Base-by-base conservation (phyloP, 1,140 invertebrate species). In the Aplysia californica region DNA sequence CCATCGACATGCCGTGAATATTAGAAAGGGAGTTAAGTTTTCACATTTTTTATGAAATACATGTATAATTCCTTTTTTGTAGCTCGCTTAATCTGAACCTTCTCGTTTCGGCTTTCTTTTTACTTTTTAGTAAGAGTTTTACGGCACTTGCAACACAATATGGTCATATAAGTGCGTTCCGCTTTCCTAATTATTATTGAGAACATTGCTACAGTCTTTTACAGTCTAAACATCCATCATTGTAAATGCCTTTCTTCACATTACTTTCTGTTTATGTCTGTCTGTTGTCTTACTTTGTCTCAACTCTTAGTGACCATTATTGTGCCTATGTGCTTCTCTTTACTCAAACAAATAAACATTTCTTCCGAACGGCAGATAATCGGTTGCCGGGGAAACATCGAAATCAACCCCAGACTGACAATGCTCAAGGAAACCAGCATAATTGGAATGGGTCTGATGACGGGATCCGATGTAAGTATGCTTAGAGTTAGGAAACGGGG, bases 21-120 rank as follows among this genome's bases (percentile, higher is more conserved):
- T n/a, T 61, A 61, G 26, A 26, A 61, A 20, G 15, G 26, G 6
- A 26, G 26, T 18, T 26, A 61, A 18, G 18, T 61, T 10, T 26
- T 26, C 6, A 18, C 10, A 26, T 61, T 61, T 61, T 61, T 26
- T 26, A n/a, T 50, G n/a, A n/a, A n/a, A n/a, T n/a, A n/a, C n/a
- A n/a, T n/a, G n/a, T n/a, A n/a, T 61, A 15, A 15, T 61, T 6
- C 10, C 20, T 26, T 10, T 61, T 61, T n/a, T 10, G 58, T 6
- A 10, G 10, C 58, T 10, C 6, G 26, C 10, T 50, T 15, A 50
- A 93, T 83, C 80, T 92, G 3, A 84, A 85, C 23, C 70, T 93
- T 2, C 79, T 92, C 55, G 87, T 85, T 26, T 93, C 86, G 90
- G 89, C 82, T 61, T 26, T 61, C 44, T 50, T n/a, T 15, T 50